These are phyloP conservation scores for Gobio gobio DNA, from an alignment of 2,113 vertebrate species.

Conservation along the genomic window DNA sequence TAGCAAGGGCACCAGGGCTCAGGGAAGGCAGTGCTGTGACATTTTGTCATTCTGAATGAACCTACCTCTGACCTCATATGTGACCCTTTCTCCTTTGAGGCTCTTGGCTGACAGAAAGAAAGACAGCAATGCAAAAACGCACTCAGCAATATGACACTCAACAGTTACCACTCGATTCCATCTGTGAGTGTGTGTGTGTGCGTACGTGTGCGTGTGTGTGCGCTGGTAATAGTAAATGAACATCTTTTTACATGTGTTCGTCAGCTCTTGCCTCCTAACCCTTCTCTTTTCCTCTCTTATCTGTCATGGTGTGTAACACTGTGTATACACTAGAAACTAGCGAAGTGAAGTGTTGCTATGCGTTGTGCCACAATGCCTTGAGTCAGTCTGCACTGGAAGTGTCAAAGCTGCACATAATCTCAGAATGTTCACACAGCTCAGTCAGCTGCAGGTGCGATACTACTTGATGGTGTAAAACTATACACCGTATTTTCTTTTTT, in stretches of 20 bases:
- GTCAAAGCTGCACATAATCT: not conserved
- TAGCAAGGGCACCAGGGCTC: not conserved
- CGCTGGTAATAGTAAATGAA: conserved; percentile 3
- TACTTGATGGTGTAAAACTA: not conserved
- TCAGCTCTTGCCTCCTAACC: not conserved
- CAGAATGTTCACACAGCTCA: not conserved
- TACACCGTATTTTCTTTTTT: too few species aligned
- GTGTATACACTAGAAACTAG: not conserved
- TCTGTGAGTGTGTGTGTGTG: not conserved
- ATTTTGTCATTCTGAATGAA: conserved; percentile 45
- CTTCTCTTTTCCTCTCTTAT: not conserved
- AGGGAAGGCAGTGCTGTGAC: conserved; percentile 1
- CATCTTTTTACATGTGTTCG: not conserved
- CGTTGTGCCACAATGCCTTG: not conserved
- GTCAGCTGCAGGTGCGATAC: not conserved
- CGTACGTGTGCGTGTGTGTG: too few species aligned
- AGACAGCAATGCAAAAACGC: not conserved
- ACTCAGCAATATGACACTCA: conserved; percentile 38
- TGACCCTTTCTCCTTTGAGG: conserved; percentile 9
- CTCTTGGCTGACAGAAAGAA: not conserved
- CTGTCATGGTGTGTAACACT: not conserved
- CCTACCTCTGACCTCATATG: conserved; percentile 17
- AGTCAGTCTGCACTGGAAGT: not conserved
- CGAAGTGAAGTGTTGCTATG: not conserved
- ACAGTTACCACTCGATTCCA: not conserved